Base-by-base conservation (phyloP, 2,113 vertebrate species). In the Microtus pennsylvanicus region DNA sequence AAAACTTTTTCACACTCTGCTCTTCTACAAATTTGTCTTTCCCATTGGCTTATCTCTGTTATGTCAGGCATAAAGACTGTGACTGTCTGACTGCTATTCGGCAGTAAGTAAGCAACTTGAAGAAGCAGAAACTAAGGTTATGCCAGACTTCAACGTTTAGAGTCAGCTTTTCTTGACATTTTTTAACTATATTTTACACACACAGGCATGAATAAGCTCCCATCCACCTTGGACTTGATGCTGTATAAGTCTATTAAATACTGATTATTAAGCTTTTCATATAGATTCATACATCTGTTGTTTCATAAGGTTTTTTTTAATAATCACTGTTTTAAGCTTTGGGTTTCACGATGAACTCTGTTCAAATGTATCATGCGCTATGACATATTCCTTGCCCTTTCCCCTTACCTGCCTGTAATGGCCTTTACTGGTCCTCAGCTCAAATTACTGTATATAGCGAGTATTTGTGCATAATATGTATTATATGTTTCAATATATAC, bases 21-120 rank as follows among this genome's bases (percentile, higher is more conserved):
- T 97, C 80, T 76, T 94, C 96, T 90, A 95, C 98, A 98, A 98
- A 98, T 98, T 93, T 98, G 85, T 77, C 96, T 96, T 97, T 89
- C 97, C 96, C 98, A 93, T 98, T 98, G 82, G 78, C 74, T 10
- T 58, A 95, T 42, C 28, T 90, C 16, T 83, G 26, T 77, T 22
- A 4, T 94, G 69, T 16, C 77, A 85, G 97, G 93, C 89, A 63
- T 78, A 55, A 92, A 96, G 93, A 97, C 94, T 96, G 90, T 97
- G 96, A 92, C 50, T 97, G 78, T 96, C 95, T 96, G 98, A 95
- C 92, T 98, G 26, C 96, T 94, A 67, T 97, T 96, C 96, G 93
- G 90, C 93, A 97, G 74, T 42, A 93, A 87, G 89, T 81, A 83
- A 94, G 89, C 88, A 95, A 96, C 88, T 97, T 89, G 82, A 85